A percentile compares a stretch with the other conserved stretches of the same genome.
Evolutionary conservation across 2,797 vertebrate species (phyloP).

Genomic region (Lacerta viridis): DNA sequence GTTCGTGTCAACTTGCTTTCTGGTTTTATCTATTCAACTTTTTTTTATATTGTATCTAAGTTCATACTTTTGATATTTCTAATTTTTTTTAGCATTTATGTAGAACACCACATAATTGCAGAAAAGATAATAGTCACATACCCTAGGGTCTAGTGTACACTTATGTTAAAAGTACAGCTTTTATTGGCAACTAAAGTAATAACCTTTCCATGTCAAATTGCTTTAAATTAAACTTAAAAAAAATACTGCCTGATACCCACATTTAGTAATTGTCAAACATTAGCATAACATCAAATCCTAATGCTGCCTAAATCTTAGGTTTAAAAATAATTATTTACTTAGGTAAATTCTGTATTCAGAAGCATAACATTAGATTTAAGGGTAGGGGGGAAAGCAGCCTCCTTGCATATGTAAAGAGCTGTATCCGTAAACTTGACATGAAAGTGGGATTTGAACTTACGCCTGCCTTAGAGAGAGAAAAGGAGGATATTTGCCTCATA

Average conservation of each 20-base stretch:
- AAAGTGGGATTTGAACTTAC: constrained; percentile 55
- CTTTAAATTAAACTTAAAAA: constrained; percentile 87
- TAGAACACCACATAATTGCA: constrained; percentile 88
- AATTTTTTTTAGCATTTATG: constrained; percentile 84
- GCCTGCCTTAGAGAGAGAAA: constrained; percentile 57
- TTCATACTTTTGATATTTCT: constrained; percentile 84
- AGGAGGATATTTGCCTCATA: constrained; percentile 42
- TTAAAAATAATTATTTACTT: constrained; percentile 88
- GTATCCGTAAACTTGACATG: constrained; percentile 65
- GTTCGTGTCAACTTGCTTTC: constrained; percentile 59
- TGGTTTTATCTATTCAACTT: constrained; percentile 73
- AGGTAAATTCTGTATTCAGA: constrained; percentile 80
- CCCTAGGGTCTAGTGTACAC: constrained; percentile 87
- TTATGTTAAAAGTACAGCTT: constrained; percentile 89
- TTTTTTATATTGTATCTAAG: constrained; percentile 71
- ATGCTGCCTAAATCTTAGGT: constrained; percentile 82
- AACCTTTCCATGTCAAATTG: constrained; percentile 88
- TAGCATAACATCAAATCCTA: constrained; percentile 83
- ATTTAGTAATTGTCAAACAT: constrained; percentile 87
- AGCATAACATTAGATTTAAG: constrained; percentile 74
- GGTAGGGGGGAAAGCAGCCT: constrained; percentile 36
- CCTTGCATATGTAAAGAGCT: constrained; percentile 30
- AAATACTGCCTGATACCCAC: constrained; percentile 82
- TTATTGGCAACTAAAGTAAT: constrained; percentile 88
- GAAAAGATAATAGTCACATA: constrained; percentile 89